These are phyloP conservation scores for Semicossyphus pulcher DNA, from an alignment of 2,113 vertebrate genomes.

Conservation along the genomic window DNA sequence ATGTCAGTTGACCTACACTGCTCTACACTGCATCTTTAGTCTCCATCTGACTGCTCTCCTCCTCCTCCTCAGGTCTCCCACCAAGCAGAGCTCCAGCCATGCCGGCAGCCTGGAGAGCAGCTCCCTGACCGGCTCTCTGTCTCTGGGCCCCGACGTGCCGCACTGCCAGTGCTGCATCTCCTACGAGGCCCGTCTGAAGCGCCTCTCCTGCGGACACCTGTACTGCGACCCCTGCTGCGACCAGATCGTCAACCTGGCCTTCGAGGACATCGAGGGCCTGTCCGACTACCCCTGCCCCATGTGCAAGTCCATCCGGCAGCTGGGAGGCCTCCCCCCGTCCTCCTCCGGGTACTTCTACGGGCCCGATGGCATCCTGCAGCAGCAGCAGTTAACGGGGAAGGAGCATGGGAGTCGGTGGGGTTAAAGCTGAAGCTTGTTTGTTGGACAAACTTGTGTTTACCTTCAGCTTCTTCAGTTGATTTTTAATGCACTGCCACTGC, in stretches of 20 bases:
- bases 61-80: conserved; percentile 74
- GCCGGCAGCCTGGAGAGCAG: conserved; percentile 82
- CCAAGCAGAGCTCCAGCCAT: conserved; percentile 66
- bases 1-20: too few species aligned
- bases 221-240: conserved; percentile 83
- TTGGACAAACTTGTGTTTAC: neutral
- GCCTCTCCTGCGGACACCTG: conserved; percentile 84
- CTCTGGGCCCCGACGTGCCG: conserved; percentile 77
- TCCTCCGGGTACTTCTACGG: conserved; percentile 65
- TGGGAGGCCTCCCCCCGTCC: conserved; percentile 67
- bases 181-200: conserved; percentile 77
- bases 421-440: neutral
- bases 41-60: neutral
- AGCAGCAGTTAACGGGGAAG: conserved; percentile 56
- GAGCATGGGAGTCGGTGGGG: conserved; percentile 73
- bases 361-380: conserved; percentile 60
- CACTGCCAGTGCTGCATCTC: conserved; percentile 86
- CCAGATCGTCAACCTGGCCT: conserved; percentile 86
- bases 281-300: conserved; percentile 84
- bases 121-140: conserved; percentile 82
- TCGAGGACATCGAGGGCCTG: conserved; percentile 85
- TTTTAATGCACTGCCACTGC: conserved; percentile 26
- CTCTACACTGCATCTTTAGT: neutral
- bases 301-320: conserved; percentile 82
- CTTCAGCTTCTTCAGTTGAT: neutral